phyloP scores from a whole-genome alignment of 2,888 invertebrate genomes.

The Pterostichus madidus region DNA sequence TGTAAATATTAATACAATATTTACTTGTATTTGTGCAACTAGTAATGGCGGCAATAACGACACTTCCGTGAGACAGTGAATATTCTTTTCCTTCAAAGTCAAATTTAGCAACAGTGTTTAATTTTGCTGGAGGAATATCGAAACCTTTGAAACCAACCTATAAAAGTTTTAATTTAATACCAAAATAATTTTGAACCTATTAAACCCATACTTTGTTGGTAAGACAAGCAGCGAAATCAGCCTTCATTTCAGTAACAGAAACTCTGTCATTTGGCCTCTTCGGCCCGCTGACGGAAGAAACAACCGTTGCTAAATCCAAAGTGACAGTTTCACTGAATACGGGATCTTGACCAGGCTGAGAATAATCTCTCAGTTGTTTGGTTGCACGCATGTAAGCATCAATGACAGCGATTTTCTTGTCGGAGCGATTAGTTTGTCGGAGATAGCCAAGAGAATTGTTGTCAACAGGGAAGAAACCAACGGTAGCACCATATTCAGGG shows the following conservation, averaged over 20 bases:
- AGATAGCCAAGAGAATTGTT: slow-evolving; percentile 89
- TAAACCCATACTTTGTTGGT: slow-evolving; percentile 85
- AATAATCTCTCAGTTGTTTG: slow-evolving; percentile 91
- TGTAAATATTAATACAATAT: slow-evolving; percentile 25
- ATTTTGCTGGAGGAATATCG: slow-evolving; percentile 85
- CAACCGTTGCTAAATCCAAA: slow-evolving; percentile 92
- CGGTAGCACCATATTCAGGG: slow-evolving; percentile 98
- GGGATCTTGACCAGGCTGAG: slow-evolving; percentile 87
- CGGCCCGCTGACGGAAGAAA: slow-evolving; percentile 97
- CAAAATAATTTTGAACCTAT: neutral
- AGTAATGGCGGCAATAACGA: slow-evolving; percentile 98
- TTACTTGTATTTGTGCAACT: slow-evolving; percentile 97
- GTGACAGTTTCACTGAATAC: slow-evolving; percentile 91
- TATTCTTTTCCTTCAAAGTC: slow-evolving; percentile 90
- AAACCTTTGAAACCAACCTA: slow-evolving; percentile 96
- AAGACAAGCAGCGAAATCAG: slow-evolving; percentile 92
- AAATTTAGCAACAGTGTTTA: slow-evolving; percentile 85
- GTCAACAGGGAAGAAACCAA: slow-evolving; percentile 97
- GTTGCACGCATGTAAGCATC: slow-evolving; percentile 90
- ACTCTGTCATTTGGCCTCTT: slow-evolving; percentile 98
- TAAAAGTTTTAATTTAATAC: slow-evolving; percentile 69
- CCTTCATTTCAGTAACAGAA: slow-evolving; percentile 92
- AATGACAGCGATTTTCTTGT: slow-evolving; percentile 87
- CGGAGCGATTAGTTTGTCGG: slow-evolving; percentile 89
- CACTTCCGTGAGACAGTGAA: slow-evolving; percentile 91